Percentiles rank a stretch among this genome's conserved stretches.
These are phyloP conservation scores for Sebastes cheni DNA, from an alignment of 2,797 vertebrate species.

Conservation along the genomic window DNA sequence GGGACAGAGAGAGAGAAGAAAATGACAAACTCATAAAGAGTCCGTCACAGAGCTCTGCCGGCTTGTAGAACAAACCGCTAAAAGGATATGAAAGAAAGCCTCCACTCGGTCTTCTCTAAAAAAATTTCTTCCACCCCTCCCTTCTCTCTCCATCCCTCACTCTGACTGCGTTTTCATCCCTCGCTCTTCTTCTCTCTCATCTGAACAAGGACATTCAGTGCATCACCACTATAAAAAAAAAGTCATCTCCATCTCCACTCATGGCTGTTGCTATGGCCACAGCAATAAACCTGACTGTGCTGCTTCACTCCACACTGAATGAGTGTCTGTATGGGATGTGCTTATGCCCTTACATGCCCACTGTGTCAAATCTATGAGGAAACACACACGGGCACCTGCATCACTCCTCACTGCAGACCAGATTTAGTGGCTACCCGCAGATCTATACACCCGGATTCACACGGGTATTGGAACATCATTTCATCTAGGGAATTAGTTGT, in stretches of 20 bases:
- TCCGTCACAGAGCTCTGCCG: conserved; percentile 17
- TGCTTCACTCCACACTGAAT: conserved; percentile 34
- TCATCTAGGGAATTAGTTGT: conserved; percentile 30
- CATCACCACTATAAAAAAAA: conserved; percentile 52
- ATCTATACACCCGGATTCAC: not conserved
- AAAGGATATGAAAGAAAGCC: conserved; percentile 41
- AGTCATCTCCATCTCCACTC: conserved; percentile 65
- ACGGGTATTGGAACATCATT: conserved; percentile 3
- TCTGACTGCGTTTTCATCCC: conserved; percentile 19
- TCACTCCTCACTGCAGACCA: not conserved
- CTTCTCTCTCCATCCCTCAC: conserved; percentile 17
- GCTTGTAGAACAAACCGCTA: conserved; percentile 43
- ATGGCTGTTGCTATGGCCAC: conserved; percentile 81
- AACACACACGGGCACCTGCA: not conserved
- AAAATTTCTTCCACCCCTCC: conserved; percentile 8
- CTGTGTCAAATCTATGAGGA: conserved; percentile 17
- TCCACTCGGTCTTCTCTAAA: conserved; percentile 17
- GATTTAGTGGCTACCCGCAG: not conserved
- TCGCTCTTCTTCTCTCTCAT: conserved; percentile 38
- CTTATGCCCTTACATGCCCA: conserved; percentile 14
- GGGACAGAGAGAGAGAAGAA: not conserved
- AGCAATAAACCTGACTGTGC: conserved; percentile 69
- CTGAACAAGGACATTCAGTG: conserved; percentile 69
- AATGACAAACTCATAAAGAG: conserved; percentile 36
- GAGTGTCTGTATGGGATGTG: conserved; percentile 33